phyloP scores from a whole-genome alignment of 2,888 invertebrate genomes.

The Frankliniella intonsa region DNA sequence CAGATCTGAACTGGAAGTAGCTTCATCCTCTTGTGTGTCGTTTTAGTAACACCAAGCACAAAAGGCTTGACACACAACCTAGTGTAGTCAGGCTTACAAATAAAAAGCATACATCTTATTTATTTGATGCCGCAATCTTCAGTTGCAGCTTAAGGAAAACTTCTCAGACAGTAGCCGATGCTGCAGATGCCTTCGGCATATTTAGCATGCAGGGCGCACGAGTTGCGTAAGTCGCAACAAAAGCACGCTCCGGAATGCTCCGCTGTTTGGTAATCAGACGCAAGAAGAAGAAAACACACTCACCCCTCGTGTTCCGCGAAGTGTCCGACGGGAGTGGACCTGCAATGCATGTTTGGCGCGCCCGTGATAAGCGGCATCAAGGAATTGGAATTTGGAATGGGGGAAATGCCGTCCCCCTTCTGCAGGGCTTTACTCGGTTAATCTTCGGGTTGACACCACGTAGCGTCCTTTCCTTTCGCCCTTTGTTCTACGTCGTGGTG shows the following conservation, averaged over 20 bases:
- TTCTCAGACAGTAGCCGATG: neutral
- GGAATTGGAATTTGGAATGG: no score
- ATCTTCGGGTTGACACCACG: neutral
- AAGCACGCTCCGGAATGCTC: neutral
- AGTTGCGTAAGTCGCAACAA: conserved; percentile 8
- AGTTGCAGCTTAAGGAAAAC: no score
- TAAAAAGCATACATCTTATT: no score
- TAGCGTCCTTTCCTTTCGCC: neutral
- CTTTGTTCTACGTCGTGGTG: neutral
- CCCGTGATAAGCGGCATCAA: neutral
- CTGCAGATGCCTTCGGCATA: neutral
- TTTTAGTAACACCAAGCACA: neutral
- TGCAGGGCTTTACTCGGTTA: no score
- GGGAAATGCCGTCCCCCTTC: no score
- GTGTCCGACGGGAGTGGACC: neutral
- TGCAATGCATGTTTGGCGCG: conserved; percentile 9
- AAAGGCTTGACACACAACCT: no score
- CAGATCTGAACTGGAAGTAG: no score
- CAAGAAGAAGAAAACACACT: neutral
- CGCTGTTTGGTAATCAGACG: conserved; percentile 9
- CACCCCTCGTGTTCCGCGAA: neutral
- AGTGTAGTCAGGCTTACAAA: no score
- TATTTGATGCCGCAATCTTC: no score
- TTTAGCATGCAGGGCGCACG: neutral
- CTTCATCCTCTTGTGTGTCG: no score